Conservation (phyloP, 2,797 vertebrate genomes). For the Galago senegalensis region DNA sequence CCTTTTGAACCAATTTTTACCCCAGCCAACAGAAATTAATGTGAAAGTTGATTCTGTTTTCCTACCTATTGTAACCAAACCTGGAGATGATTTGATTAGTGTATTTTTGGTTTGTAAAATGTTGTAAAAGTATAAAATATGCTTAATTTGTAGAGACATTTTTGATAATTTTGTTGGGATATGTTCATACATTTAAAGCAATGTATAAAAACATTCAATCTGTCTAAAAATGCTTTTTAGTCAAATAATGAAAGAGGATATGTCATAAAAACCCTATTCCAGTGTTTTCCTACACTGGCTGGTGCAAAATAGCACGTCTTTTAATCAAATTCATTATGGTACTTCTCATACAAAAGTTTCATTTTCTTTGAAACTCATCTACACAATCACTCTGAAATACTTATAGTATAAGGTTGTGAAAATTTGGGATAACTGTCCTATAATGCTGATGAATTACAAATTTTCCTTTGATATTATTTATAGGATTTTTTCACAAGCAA, state of each 20-base stretch:
- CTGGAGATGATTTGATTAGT: background rate
- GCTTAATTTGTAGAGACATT: background rate
- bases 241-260: background rate
- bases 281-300: background rate
- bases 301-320: background rate
- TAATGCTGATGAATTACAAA: background rate
- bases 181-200: background rate
- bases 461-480: background rate
- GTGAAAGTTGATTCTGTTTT: background rate
- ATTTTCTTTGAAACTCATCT: background rate
- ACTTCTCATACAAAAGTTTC: background rate
- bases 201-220: background rate
- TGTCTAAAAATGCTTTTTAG: background rate
- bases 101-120: background rate
- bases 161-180: background rate
- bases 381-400: background rate
- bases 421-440: background rate
- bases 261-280: background rate
- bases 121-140: background rate
- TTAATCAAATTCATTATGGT: background rate
- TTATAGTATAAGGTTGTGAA: background rate
- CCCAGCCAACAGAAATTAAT: background rate
- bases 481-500: background rate
- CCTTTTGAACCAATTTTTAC: background rate
- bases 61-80: background rate